Evolutionary conservation across 2,113 vertebrate genomes (phyloP).

Genomic region (Elephantulus edwardii): DNA sequence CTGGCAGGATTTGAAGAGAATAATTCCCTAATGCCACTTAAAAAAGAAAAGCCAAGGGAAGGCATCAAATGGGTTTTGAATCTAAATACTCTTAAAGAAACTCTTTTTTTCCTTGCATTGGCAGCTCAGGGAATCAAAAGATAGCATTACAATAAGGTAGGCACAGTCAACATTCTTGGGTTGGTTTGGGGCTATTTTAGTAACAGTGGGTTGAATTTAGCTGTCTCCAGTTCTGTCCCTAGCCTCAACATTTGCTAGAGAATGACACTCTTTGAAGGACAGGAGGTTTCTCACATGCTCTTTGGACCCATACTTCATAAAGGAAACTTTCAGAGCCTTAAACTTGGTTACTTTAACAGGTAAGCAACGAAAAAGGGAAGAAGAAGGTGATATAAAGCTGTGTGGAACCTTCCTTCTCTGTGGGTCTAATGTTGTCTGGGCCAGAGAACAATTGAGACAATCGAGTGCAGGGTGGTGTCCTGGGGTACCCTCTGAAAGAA

Average conservation of each 20-base stretch:
- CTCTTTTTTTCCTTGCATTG: neutral
- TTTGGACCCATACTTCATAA: constrained; percentile 33
- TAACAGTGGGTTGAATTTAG: neutral
- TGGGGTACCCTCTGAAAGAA: constrained; percentile 53
- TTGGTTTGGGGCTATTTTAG: neutral
- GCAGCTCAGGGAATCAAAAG: constrained; percentile 13
- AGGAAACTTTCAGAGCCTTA: neutral
- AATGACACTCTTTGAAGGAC: constrained; percentile 45
- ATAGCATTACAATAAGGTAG: neutral
- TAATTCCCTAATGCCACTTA: constrained; percentile 28
- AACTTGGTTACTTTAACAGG: neutral
- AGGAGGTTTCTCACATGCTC: neutral
- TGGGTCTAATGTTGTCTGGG: neutral
- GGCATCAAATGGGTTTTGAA: constrained; percentile 47
- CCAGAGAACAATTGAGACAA: neutral
- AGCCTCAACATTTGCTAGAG: constrained; percentile 52
- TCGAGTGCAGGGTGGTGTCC: constrained; percentile 8
- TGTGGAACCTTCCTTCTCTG: neutral
- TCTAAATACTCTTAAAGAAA: constrained; percentile 41
- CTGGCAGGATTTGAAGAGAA: constrained; percentile 46
- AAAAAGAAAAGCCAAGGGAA: neutral
- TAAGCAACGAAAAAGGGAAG: constrained; percentile 18
- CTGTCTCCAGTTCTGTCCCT: constrained; percentile 21
- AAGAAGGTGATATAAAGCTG: neutral
- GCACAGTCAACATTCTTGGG: neutral